Base-by-base conservation (phyloP, 2,888 invertebrate genomes). In the Chorisops tibialis region DNA sequence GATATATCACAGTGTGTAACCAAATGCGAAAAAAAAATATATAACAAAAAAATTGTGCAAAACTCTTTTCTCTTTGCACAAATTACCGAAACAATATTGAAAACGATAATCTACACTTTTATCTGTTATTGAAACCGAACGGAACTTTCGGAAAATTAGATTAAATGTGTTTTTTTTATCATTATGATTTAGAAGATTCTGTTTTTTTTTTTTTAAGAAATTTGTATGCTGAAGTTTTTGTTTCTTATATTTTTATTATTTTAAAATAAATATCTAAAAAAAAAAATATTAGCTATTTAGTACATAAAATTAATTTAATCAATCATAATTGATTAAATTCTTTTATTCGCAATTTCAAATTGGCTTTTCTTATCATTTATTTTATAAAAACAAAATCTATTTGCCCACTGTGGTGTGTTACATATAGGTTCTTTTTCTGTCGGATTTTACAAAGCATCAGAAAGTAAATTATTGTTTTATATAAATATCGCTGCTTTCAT, bases 191-290 rank as follows among this genome's bases (percentile, higher is more conserved):
- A 52, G 38, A 52, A 52, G 38, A 52, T 52, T 50, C 39, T 37
- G n/a, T 52, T 37, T 52, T 39, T 19, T 39, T 19, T 52, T 38
- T 12, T 50, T 30, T 45, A 16, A 14, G 30, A 16, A 6, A 14
- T 35, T 6, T 35, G 7, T 4, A n/a, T 37, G 30, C 9, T n/a
- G 49, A 24, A 6, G 49, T 51, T 22, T 51, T 51, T 52, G n/a
- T n/a, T n/a, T n/a, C 52, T 52, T 52, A 52, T 22, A 52, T 16
- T 54, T 54, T 54, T 41, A 39, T 41, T 54, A 54, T 54, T 54
- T 54, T 59, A 59, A 59, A 63, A 63, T 63, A 63, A 63, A 63
- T 63, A 63, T 63, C 63, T 63, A 63, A 63, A 63, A 63, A 63
- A 63, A 49, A 49, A 48, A 51, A 43, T 63, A 63, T 63, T 59